A percentile compares a stretch with the other conserved stretches of the same genome.
phyloP scores from a whole-genome alignment of 2,888 invertebrate genomes.

The Myopa tessellatipennis region DNA sequence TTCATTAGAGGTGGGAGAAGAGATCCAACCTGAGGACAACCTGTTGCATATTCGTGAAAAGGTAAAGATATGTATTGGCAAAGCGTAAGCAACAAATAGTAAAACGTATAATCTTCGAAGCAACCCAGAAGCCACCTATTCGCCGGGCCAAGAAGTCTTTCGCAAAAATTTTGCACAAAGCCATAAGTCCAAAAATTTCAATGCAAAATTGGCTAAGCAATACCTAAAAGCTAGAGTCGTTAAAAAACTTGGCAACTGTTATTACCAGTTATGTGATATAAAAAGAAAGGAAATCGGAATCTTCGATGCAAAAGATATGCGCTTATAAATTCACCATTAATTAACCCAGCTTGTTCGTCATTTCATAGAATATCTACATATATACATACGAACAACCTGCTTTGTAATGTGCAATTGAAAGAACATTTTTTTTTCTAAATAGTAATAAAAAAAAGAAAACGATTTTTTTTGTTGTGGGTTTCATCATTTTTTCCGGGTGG shows the following conservation, averaged over 20 bases:
- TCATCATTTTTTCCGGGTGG: no score
- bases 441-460: no score
- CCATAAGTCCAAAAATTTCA: conserved; percentile 16
- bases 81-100: no score
- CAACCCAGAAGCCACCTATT: background rate
- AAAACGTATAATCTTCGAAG: conserved; percentile 22
- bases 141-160: conserved; percentile 28
- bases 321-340: background rate
- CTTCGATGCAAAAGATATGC: conserved; percentile 26
- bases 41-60: no score
- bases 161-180: conserved; percentile 31
- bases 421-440: no score
- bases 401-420: no score
- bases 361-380: conserved; percentile 4
- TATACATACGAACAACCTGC: background rate
- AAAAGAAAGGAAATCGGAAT: conserved; percentile 31
- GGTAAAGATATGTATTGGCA: no score
- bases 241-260: conserved; percentile 18
- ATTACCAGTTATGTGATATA: conserved; percentile 23
- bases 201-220: conserved; percentile 30
- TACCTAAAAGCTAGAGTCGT: conserved; percentile 28
- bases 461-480: no score
- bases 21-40: no score
- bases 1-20: no score
- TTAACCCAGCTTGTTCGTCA: background rate